Conservation (phyloP, 2,797 vertebrate genomes). For the Hippopotamyrus pictus region DNA sequence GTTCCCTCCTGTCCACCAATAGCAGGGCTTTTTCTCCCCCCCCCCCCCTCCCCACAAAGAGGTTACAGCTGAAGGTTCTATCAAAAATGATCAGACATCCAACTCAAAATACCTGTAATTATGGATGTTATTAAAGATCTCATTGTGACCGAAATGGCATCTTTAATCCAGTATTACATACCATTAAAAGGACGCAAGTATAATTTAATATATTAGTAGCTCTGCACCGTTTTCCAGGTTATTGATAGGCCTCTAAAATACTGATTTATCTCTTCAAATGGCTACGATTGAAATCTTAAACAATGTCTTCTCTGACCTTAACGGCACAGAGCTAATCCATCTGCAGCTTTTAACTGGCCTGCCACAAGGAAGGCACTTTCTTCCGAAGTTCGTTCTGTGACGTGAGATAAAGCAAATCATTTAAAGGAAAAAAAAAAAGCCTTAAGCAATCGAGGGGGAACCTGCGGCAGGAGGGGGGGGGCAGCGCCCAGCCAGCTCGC, state of each 20-base stretch:
- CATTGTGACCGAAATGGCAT: background rate
- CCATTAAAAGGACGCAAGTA: background rate
- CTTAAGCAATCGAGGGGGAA: slow-evolving; percentile 43
- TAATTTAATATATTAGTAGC: background rate
- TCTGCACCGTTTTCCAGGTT: background rate
- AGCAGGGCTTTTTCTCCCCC: background rate
- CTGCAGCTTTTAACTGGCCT: background rate
- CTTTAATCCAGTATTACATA: background rate
- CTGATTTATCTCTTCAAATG: background rate
- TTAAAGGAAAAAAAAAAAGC: slow-evolving; percentile 18
- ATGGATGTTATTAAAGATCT: background rate
- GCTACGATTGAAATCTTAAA: background rate
- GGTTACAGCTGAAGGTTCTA: background rate
- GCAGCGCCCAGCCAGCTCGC: background rate
- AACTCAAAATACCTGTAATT: background rate
- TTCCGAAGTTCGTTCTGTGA: slow-evolving; percentile 15
- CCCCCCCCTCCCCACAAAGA: background rate
- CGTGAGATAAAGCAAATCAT: slow-evolving; percentile 36
- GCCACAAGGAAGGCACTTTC: background rate
- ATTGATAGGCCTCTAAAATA: background rate
- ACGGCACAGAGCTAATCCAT: background rate
- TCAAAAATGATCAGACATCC: background rate
- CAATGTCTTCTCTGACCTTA: background rate
- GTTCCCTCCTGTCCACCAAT: background rate
- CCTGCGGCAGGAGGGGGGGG: slow-evolving; percentile 33